Conservation (phyloP, 2,888 invertebrate species). For the Ephialtes manifestator region DNA sequence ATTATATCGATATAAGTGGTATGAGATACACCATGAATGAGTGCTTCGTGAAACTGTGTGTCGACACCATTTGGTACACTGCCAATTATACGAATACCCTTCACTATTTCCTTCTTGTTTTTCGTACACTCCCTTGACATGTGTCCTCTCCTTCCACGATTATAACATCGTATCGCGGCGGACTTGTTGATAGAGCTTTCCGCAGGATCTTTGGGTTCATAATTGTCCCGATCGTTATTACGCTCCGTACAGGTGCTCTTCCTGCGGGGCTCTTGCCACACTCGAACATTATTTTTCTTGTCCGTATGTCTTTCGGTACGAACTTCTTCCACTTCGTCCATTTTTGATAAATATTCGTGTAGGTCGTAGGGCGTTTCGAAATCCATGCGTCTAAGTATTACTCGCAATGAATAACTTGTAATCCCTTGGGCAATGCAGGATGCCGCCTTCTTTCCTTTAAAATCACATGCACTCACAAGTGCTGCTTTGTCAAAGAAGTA, state of each 20-base stretch:
- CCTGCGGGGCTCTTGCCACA: too few relatives aligned
- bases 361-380: background rate
- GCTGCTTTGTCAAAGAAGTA: slow-evolving; percentile 37
- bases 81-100: slow-evolving; percentile 46
- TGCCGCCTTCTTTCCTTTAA: too few relatives aligned
- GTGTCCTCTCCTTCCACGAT: too few relatives aligned
- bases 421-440: slow-evolving; percentile 57
- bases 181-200: too few relatives aligned
- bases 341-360: background rate
- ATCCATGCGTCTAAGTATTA: background rate
- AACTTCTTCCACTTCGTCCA: background rate
- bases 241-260: too few relatives aligned
- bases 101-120: background rate
- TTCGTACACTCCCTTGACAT: too few relatives aligned
- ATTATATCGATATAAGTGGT: slow-evolving; percentile 36
- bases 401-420: background rate
- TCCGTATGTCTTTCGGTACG: background rate
- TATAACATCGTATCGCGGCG: too few relatives aligned
- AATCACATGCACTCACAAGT: slow-evolving; percentile 41
- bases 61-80: background rate
- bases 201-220: too few relatives aligned
- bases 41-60: slow-evolving; percentile 32
- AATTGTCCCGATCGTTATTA: too few relatives aligned
- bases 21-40: slow-evolving; percentile 4
- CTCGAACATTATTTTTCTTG: background rate